Base-by-base conservation (phyloP, 2,797 vertebrate species). In the Amblyraja radiata region DNA sequence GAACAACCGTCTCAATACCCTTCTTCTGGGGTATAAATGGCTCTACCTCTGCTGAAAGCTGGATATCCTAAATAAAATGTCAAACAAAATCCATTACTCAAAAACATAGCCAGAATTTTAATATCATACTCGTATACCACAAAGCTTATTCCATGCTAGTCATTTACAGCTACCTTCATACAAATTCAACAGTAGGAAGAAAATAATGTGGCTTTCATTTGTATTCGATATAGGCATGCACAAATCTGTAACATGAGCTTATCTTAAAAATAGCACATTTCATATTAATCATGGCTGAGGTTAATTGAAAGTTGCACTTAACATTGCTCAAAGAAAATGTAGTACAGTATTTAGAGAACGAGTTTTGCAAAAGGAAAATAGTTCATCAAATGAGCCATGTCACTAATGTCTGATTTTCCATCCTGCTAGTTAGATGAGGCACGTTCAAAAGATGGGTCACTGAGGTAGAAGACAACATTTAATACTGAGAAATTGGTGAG, bases 1-100 rank as follows among this genome's bases (percentile, higher is more conserved):
- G 97, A 95, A 99, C 97, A 93, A 97, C 95, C 63, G 97, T 96
- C 95, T 99, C 98, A 14, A 96, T 95, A 95, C 96, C 97, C 96
- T 99, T 99, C 96, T 98, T 99, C 97, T 99, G 98, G 93, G 99
- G 99, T 97, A 99, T 97, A 96, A 99, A 99, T 0, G 99, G 99
- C 95, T 99, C 99, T 94, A 99, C 99, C 96, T 99, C 99, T 91
- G 99, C 98, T 94, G 99, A 99, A 94, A 99, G 97, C 96, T 99
- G 99, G 95, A 98, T 97, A 97, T 99, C 99, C 99, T 99, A 95
- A 93, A 94, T 93, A 93, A 93, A 94, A 23, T 95, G 80, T 93
- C 93, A 74, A 36, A 94, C 78, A 73, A 93, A 94, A 39, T 8
- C 13, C 25, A 73, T 81, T 46, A 83, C 36, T 83, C 28, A 39